Evolutionary conservation across 2,888 invertebrate species (phyloP).

Genomic region (Scaptomyza reducta): DNA sequence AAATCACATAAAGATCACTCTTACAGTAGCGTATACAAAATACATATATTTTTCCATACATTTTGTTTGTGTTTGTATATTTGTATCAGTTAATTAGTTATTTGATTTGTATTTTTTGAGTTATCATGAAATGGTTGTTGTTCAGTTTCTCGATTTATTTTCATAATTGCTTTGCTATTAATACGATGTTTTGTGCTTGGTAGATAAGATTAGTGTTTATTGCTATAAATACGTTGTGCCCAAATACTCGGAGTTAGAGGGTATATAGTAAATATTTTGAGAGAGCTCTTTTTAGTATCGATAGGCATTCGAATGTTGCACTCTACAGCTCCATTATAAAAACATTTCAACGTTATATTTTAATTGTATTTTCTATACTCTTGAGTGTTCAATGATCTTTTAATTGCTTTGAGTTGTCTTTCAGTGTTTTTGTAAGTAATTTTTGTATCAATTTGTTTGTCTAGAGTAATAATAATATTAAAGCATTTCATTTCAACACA

Average conservation of each 20-base stretch:
- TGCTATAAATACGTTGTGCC: constrained; percentile 56
- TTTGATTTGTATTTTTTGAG: constrained; percentile 54
- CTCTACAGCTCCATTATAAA: constrained; percentile 76
- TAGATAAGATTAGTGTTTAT: constrained; percentile 37
- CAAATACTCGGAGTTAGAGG: constrained; percentile 42
- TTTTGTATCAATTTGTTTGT: constrained; percentile 30
- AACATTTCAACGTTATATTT: constrained; percentile 40
- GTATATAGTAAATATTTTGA: constrained; percentile 17
- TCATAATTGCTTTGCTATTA: constrained; percentile 35
- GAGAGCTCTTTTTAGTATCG: constrained; percentile 26
- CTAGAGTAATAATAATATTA: constrained; percentile 56
- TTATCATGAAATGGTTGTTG: constrained; percentile 37
- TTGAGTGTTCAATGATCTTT: constrained; percentile 26
- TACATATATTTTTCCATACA: constrained; percentile 66
- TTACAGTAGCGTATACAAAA: constrained; percentile 81
- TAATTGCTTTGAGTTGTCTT: constrained; percentile 48
- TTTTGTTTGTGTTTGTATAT: constrained; percentile 31
- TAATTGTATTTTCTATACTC: constrained; percentile 16
- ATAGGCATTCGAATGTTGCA: constrained; percentile 47
- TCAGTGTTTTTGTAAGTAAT: constrained; percentile 8
- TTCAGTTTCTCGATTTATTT: constrained; percentile 10
- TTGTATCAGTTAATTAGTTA: constrained; percentile 51
- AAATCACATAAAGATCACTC: constrained; percentile 80
- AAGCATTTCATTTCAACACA: constrained; percentile 68
- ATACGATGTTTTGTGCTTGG: constrained; percentile 42